Percentiles rank a stretch among this genome's conserved stretches.
phyloP scores from a whole-genome alignment of 2,888 invertebrate species.

The Ethmia dodecea region DNA sequence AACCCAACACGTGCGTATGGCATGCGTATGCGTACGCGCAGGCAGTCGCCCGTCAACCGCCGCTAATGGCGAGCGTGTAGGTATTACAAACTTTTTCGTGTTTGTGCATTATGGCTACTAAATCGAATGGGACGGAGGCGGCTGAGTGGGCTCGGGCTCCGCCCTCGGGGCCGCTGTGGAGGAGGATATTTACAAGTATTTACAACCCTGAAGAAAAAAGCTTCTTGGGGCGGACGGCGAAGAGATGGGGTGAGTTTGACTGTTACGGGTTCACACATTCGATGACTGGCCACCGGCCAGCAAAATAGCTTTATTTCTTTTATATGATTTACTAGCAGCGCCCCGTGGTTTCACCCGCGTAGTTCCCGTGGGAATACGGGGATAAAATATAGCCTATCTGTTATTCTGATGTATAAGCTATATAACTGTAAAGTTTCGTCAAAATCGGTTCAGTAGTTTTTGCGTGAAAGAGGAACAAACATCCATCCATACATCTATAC shows the following conservation, averaged over 20 bases:
- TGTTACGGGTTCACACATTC: too few species aligned
- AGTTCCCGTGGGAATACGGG: too few species aligned
- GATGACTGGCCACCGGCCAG: too few species aligned
- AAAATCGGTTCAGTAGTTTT: too few species aligned
- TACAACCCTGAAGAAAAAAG: conserved; percentile 61
- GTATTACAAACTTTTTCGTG: background rate
- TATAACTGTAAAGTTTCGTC: too few species aligned
- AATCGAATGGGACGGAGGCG: conserved; percentile 50
- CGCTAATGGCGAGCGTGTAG: conserved; percentile 29
- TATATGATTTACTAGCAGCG: too few species aligned
- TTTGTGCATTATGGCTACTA: conserved; percentile 32
- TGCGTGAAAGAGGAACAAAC: too few species aligned
- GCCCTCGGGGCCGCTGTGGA: conserved; percentile 38
- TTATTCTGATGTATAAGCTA: too few species aligned
- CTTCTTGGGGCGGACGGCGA: conserved; percentile 59
- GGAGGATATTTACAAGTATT: conserved; percentile 39
- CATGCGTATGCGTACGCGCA: conserved; percentile 32
- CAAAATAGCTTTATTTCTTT: too few species aligned
- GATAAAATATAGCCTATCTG: too few species aligned
- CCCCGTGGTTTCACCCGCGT: too few species aligned
- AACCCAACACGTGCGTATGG: background rate
- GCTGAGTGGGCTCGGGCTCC: conserved; percentile 58
- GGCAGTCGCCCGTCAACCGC: conserved; percentile 24
- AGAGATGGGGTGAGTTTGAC: conserved; percentile 59
- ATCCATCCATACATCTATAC: too few species aligned